A percentile compares a stretch with the other conserved stretches of the same genome.
phyloP scores from a whole-genome alignment of 2,888 invertebrate species.

The Nephrotoma flavescens region DNA sequence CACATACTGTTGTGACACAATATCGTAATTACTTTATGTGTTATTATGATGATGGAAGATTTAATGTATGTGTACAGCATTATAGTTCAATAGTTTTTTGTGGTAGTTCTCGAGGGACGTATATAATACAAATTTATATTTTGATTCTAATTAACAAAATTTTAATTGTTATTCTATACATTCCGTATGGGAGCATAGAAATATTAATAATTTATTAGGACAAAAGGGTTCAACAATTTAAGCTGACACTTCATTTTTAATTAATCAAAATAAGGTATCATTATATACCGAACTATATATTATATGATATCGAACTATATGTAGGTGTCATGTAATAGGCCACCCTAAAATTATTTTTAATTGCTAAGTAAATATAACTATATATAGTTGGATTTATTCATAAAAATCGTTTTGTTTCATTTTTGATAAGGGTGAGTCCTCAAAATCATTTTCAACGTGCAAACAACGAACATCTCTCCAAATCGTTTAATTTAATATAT shows the following conservation, averaged over 20 bases:
- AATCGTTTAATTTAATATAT: no score
- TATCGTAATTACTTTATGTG: not conserved
- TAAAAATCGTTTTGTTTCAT: not conserved
- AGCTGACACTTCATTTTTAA: not conserved
- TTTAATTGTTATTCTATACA: not conserved
- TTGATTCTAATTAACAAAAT: not conserved
- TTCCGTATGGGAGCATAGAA: not conserved
- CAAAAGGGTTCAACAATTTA: not conserved
- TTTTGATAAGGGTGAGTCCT: not conserved
- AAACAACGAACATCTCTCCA: not conserved
- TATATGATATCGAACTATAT: not conserved
- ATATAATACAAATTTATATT: not conserved
- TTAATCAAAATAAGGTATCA: not conserved
- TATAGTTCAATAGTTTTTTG: not conserved
- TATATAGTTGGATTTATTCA: not conserved
- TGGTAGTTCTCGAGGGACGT: not conserved
- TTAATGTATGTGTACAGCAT: not conserved
- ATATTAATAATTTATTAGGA: not conserved
- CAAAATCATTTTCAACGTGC: not conserved
- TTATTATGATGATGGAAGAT: not conserved
- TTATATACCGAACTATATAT: not conserved
- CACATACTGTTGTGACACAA: not conserved
- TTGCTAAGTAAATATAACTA: not conserved
- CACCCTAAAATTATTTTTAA: not conserved
- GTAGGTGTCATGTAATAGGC: not conserved